Percentiles rank a stretch among this genome's conserved stretches.
Conservation (phyloP, 2,113 vertebrate genomes). For the Austrofundulus limnaeus region DNA sequence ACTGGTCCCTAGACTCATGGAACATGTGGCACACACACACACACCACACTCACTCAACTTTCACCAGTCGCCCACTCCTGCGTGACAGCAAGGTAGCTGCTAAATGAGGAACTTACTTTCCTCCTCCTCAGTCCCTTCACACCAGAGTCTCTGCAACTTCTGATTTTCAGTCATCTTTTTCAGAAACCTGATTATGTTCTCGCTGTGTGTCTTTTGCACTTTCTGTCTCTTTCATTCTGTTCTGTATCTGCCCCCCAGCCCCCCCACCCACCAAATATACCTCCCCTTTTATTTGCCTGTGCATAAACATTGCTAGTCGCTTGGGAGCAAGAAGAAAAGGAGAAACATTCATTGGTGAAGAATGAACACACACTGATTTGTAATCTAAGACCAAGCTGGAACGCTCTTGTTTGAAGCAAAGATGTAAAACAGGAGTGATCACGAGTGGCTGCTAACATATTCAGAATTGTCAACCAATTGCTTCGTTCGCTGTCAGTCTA, state of each 20-base stretch:
- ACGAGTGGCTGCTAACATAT: slow-evolving; percentile 19
- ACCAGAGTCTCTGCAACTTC: slow-evolving; percentile 19
- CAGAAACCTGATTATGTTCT: slow-evolving; percentile 22
- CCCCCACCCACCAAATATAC: not conserved
- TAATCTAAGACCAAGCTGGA: slow-evolving; percentile 33
- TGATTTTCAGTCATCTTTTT: slow-evolving; percentile 37
- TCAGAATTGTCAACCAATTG: slow-evolving; percentile 42
- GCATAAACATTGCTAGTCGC: not conserved
- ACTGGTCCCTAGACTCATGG: slow-evolving; percentile 61
- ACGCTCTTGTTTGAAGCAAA: slow-evolving; percentile 16
- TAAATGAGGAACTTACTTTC: slow-evolving; percentile 55
- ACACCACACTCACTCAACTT: slow-evolving; percentile 39
- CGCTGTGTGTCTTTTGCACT: slow-evolving; percentile 9
- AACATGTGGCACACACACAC: slow-evolving; percentile 58
- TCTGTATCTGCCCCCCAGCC: slow-evolving; percentile 46
- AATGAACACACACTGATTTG: slow-evolving; percentile 41
- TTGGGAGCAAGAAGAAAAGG: slow-evolving; percentile 10
- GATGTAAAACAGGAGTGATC: slow-evolving; percentile 18
- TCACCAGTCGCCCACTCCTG: slow-evolving; percentile 48
- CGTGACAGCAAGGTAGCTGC: slow-evolving; percentile 53
- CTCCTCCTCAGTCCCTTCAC: slow-evolving; percentile 49
- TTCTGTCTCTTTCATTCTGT: slow-evolving; percentile 25
- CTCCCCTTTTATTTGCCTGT: too few species aligned
- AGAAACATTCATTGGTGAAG: slow-evolving; percentile 48
- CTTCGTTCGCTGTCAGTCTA: slow-evolving; percentile 37